Percentiles rank a stretch among this genome's conserved stretches.
These are phyloP conservation scores for Amitus sp. DNA, from an alignment of 2,888 invertebrate genomes.

Conservation along the genomic window DNA sequence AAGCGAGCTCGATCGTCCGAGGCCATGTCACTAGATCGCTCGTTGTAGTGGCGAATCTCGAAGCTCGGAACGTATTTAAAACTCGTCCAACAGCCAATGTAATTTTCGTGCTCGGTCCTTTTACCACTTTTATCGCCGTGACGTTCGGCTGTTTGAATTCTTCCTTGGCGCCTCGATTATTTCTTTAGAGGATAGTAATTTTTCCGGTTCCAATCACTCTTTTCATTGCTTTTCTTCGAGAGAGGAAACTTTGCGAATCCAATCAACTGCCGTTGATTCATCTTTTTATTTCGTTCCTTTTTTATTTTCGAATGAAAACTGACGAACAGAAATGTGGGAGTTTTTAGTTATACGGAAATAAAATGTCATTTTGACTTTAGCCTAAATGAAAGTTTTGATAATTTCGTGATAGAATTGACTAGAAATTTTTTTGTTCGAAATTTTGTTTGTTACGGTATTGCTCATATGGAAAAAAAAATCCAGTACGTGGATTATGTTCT, in stretches of 20 bases:
- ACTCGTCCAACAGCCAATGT: constrained; percentile 38
- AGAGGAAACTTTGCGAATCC: not conserved
- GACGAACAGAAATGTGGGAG: no score
- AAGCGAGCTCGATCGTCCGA: constrained; percentile 33
- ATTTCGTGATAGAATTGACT: no score
- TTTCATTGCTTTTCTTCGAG: not conserved
- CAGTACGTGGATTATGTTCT: no score
- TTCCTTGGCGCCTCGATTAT: not conserved
- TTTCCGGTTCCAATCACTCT: not conserved
- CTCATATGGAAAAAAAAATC: no score
- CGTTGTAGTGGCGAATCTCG: constrained; percentile 10
- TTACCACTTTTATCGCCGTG: not conserved
- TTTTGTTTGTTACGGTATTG: no score
- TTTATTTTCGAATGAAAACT: no score
- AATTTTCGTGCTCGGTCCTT: constrained; percentile 25
- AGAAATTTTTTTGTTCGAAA: no score
- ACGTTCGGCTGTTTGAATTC: not conserved
- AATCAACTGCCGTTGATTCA: constrained; percentile 1
- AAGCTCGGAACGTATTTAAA: constrained; percentile 41
- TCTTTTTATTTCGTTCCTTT: no score
- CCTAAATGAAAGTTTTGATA: no score
- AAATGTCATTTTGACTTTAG: no score
- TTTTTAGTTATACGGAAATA: no score
- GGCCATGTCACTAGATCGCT: constrained; percentile 17
- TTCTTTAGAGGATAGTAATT: not conserved